A percentile compares a stretch with the other conserved stretches of the same genome.
Evolutionary conservation across 2,797 vertebrate genomes (phyloP).

Genomic region (Myotis findleyi): DNA sequence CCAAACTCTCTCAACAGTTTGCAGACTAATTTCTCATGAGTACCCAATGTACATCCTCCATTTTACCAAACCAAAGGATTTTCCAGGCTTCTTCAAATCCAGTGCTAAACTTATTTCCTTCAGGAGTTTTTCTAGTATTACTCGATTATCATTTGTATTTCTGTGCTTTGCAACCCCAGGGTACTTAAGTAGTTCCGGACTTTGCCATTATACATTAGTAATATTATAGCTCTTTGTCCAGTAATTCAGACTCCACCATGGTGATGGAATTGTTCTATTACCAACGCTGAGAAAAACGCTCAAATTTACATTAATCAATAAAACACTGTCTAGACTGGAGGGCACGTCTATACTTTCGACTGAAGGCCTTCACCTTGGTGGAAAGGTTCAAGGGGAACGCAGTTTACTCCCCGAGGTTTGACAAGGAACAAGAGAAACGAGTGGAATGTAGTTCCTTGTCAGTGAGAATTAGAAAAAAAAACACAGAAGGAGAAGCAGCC

Average conservation of each 20-base stretch:
- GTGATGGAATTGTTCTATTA: neutral
- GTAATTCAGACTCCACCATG: neutral
- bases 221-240: neutral
- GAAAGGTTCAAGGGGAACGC: neutral
- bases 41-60: neutral
- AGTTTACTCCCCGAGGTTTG: neutral
- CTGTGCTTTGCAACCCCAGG: neutral
- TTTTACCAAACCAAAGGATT: neutral
- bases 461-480: conserved; percentile 43
- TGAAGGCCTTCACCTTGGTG: neutral
- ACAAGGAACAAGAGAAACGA: conserved; percentile 8
- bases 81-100: neutral
- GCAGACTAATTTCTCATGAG: conserved; percentile 34
- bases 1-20: neutral
- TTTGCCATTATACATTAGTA: conserved; percentile 20
- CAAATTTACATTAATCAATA: conserved; percentile 28
- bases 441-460: neutral
- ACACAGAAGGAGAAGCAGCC: neutral
- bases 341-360: neutral
- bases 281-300: conserved; percentile 3
- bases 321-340: conserved; percentile 13
- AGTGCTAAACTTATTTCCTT: conserved; percentile 13
- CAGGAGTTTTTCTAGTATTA: conserved; percentile 32
- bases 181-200: neutral
- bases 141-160: conserved; percentile 12